Evolutionary conservation across 2,888 invertebrate species (phyloP), one percentile per base, ranked within the genome.

Genomic region (Drosophila subsilvestris): DNA sequence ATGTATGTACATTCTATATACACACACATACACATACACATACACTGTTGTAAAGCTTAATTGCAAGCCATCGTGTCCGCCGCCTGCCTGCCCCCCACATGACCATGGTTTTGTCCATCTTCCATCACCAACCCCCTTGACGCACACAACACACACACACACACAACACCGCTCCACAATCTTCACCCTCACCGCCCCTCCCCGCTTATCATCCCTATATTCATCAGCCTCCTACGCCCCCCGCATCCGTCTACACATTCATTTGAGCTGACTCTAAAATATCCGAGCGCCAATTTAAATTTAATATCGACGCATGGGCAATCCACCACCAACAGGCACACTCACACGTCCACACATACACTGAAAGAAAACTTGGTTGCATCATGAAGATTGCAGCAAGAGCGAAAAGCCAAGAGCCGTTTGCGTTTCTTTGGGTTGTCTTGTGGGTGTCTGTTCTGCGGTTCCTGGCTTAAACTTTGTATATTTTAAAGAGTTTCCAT

Each of bases 271-370:
- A 68, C 71, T 83, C 78, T 84, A 77, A 79, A 88, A 83, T 86
- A 81, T 80, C 81, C 89, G 63, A 86, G 79, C 86, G 89, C 87
- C 89, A 86, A 86, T 86, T 86, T 86, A 88, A 86, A 89, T 86
- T 86, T 86, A 86, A 86, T 89, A 86, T 89, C 84, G 88, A 86
- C 80, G 79, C 84, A 58, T 49, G 57, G 47, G 54, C 63, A 71
- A 78, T 63, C 82, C 76, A 86, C 82, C 81, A 85, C 82, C 85
- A 68, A 32, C 58, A 53, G 49, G 62, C 65, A 62, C 66, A 62
- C 61, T 45, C 58, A 49, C 58, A 45, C 49, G 45, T 44, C 53
- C 50, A 47, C 48, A 49, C 51, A 57, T 47, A 56, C 69, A 59
- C 51, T 43, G 63, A 45, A 7, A 14, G n/a, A 37, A 37, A 37